phyloP scores from a whole-genome alignment of 2,888 invertebrate species.

The Prosapia bicincta region DNA sequence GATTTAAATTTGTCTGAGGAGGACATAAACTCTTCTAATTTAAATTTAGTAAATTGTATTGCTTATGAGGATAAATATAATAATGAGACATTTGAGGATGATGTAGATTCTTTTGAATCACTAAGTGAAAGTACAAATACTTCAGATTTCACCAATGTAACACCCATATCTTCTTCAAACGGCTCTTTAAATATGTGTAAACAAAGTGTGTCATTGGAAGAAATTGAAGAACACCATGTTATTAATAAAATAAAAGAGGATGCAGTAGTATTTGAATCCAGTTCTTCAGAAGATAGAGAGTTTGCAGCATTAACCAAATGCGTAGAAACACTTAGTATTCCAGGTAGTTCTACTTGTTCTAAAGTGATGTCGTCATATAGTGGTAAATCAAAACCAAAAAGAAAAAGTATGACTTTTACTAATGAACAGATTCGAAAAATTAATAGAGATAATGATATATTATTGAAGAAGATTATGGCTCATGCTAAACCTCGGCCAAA shows the following conservation, averaged over 20 bases:
- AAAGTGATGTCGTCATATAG: background rate
- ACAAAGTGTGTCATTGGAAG: background rate
- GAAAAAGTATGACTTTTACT: constrained; percentile 33
- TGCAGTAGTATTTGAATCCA: background rate
- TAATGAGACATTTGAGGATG: background rate
- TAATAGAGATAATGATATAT: constrained; percentile 34
- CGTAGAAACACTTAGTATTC: background rate
- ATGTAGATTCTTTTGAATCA: constrained; percentile 7
- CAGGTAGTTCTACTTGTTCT: background rate
- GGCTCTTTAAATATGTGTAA: background rate
- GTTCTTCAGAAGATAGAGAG: background rate
- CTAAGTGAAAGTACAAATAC: constrained; percentile 9
- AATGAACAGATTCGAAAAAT: constrained; percentile 35
- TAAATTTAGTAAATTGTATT: constrained; percentile 11
- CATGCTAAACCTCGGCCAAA: constrained; percentile 24
- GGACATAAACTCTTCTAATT: background rate
- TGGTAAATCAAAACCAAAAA: constrained; percentile 9
- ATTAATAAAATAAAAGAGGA: background rate
- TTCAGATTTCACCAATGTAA: constrained; percentile 23
- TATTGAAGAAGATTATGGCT: constrained; percentile 34
- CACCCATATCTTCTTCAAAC: constrained; percentile 10
- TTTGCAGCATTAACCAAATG: background rate
- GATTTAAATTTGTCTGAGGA: background rate
- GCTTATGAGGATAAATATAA: constrained; percentile 15
- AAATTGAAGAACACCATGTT: background rate